These are phyloP conservation scores for Campoplex nolae DNA, from an alignment of 2,888 invertebrate genomes.

Conservation along the genomic window DNA sequence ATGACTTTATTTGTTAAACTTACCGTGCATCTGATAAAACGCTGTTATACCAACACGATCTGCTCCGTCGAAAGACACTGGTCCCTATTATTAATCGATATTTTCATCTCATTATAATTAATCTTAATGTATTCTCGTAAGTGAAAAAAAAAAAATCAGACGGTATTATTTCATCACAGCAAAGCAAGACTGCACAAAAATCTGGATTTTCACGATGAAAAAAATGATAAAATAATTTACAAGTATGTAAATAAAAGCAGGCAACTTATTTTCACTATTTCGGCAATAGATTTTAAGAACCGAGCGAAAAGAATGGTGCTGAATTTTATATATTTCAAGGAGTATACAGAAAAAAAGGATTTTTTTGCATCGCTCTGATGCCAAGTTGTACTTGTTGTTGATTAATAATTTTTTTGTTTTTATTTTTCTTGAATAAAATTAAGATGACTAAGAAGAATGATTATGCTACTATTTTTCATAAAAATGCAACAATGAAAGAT, in stretches of 20 bases:
- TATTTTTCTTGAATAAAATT: no score
- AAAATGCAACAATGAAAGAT: background rate
- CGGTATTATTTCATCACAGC: background rate
- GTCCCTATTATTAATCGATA: slow-evolving; percentile 88
- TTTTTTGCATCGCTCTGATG: background rate
- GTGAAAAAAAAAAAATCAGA: background rate
- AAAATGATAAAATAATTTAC: no score
- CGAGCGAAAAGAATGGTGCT: no score
- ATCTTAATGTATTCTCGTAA: background rate
- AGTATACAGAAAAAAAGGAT: background rate
- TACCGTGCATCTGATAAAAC: slow-evolving; percentile 95
- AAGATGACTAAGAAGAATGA: background rate
- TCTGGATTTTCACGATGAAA: no score
- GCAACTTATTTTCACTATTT: background rate
- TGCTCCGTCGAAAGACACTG: slow-evolving; percentile 94
- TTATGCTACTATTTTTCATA: background rate
- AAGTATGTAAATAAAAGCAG: background rate
- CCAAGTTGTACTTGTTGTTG: no score
- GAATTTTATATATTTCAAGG: background rate
- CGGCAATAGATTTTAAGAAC: no score
- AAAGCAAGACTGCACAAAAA: no score
- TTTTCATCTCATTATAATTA: background rate
- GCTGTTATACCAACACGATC: slow-evolving; percentile 95
- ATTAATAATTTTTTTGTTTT: no score
- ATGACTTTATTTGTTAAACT: slow-evolving; percentile 68